phyloP scores from a whole-genome alignment of 1,140 invertebrate species.

The Zaprionus ghesquierei region DNA sequence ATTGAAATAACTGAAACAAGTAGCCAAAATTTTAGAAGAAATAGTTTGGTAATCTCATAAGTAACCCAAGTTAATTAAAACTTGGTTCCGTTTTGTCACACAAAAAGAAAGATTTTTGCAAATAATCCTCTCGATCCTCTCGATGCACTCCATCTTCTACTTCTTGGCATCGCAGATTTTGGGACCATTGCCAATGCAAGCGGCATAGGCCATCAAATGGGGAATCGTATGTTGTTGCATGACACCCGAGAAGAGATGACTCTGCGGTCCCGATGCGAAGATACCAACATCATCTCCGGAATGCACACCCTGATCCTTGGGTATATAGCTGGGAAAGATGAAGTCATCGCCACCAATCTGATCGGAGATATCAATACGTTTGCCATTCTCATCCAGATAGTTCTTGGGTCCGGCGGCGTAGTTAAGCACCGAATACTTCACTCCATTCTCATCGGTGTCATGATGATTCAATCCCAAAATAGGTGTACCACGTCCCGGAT shows the following conservation, averaged over 20 bases:
- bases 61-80: background rate
- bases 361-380: slow-evolving; percentile 52
- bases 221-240: slow-evolving; percentile 91
- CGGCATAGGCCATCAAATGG: slow-evolving; percentile 88
- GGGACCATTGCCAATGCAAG: slow-evolving; percentile 83
- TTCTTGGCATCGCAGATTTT: slow-evolving; percentile 55
- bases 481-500: slow-evolving; percentile 84
- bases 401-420: slow-evolving; percentile 89
- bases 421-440: slow-evolving; percentile 89
- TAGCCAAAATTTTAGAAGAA: background rate
- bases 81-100: background rate
- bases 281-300: slow-evolving; percentile 88
- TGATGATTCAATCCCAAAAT: slow-evolving; percentile 83
- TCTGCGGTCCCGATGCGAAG: slow-evolving; percentile 86
- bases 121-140: background rate
- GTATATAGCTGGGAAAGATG: slow-evolving; percentile 82
- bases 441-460: slow-evolving; percentile 84
- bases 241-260: slow-evolving; percentile 88
- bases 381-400: slow-evolving; percentile 57
- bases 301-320: slow-evolving; percentile 84
- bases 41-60: background rate
- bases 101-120: background rate
- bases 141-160: background rate
- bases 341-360: slow-evolving; percentile 63
- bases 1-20: background rate